phyloP scores from a whole-genome alignment of 2,888 invertebrate genomes.

The Drosophila putrida region DNA sequence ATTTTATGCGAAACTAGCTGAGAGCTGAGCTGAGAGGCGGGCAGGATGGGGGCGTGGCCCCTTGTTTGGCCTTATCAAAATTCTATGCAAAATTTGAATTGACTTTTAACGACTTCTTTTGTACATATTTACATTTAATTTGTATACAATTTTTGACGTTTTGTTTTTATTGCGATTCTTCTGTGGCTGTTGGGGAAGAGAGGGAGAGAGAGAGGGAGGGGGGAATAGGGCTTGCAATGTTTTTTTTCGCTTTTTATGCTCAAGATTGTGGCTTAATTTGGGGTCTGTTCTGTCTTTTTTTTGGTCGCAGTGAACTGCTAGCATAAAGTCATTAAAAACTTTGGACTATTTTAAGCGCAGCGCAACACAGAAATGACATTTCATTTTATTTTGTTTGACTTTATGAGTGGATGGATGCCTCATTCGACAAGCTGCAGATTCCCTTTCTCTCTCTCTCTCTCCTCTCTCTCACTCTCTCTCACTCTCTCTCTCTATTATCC shows the following conservation, averaged over 20 bases:
- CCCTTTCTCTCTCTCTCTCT: too few relatives aligned
- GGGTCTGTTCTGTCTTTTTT: slow-evolving; percentile 22
- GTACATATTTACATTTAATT: slow-evolving; percentile 75
- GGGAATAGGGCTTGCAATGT: slow-evolving; percentile 1
- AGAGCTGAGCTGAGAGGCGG: slow-evolving; percentile 29
- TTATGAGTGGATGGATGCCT: slow-evolving; percentile 51
- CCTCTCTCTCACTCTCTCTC: too few relatives aligned
- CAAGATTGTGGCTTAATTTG: slow-evolving; percentile 75
- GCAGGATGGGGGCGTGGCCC: background rate
- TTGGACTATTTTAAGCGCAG: slow-evolving; percentile 74
- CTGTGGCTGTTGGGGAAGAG: too few relatives aligned
- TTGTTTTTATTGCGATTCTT: slow-evolving; percentile 38
- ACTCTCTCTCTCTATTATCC: background rate
- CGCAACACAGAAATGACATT: slow-evolving; percentile 66
- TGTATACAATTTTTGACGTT: slow-evolving; percentile 69
- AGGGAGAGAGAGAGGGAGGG: too few relatives aligned
- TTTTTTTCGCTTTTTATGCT: slow-evolving; percentile 46
- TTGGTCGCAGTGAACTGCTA: slow-evolving; percentile 6
- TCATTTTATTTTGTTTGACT: slow-evolving; percentile 70
- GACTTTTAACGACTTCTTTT: slow-evolving; percentile 78
- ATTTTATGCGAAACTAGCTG: slow-evolving; percentile 71
- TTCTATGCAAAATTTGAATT: slow-evolving; percentile 79
- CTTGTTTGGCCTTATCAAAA: slow-evolving; percentile 57
- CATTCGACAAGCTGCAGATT: background rate
- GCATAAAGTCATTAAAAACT: slow-evolving; percentile 76